phyloP scores from a whole-genome alignment of 2,113 vertebrate species.

The Tauraco erythrolophus region DNA sequence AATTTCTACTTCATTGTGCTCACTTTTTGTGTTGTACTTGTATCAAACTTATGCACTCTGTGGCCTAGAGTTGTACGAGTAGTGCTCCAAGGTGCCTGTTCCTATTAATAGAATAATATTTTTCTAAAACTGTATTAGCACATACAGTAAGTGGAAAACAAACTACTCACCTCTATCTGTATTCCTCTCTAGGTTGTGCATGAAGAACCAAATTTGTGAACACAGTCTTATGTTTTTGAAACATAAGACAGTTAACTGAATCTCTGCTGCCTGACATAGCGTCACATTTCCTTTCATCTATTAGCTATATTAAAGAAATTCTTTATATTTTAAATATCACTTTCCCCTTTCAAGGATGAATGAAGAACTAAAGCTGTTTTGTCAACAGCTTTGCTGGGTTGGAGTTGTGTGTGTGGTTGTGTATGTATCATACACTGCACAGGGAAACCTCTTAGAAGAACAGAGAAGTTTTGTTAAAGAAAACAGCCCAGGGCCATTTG shows the following conservation, averaged over 20 bases:
- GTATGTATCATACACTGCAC: not conserved
- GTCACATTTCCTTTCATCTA: not conserved
- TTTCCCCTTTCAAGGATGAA: not conserved
- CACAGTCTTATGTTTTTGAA: not conserved
- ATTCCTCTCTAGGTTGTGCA: not conserved
- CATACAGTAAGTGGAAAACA: not conserved
- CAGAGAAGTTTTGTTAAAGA: not conserved
- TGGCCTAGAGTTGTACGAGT: not conserved
- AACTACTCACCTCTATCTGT: not conserved
- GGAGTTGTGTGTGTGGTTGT: not conserved
- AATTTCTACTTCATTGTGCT: not conserved
- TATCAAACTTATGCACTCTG: accelerated
- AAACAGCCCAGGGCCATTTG: not conserved
- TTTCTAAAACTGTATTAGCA: not conserved
- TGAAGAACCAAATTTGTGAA: not conserved
- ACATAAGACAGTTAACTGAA: not conserved
- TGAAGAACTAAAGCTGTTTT: not conserved
- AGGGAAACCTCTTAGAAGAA: not conserved
- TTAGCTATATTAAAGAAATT: not conserved
- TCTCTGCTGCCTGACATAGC: not conserved
- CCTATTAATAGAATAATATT: not conserved
- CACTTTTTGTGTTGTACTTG: not conserved
- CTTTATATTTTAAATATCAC: not conserved
- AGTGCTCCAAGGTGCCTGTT: not conserved
- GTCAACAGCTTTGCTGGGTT: not conserved